Percentiles rank a stretch among this genome's conserved stretches.
phyloP scores from a whole-genome alignment of 1,140 invertebrate species.

The Chironomus tepperi region DNA sequence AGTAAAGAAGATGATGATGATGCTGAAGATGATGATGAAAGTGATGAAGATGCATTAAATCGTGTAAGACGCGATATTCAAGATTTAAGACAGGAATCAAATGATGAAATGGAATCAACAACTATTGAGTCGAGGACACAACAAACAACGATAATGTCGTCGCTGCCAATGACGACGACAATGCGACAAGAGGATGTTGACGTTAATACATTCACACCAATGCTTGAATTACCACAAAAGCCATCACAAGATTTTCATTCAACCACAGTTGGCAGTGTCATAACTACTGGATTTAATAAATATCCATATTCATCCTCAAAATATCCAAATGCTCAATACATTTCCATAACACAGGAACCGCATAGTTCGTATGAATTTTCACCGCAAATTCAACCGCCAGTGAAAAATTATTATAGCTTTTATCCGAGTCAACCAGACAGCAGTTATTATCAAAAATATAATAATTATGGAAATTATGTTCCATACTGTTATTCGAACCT shows the following conservation, averaged over 20 bases:
- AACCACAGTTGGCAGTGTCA: neutral
- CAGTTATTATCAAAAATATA: neutral
- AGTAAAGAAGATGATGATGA: neutral
- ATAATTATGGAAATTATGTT: neutral
- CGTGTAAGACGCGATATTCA: neutral
- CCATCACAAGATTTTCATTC: neutral
- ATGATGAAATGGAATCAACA: constrained; percentile 8
- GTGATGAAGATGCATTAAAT: neutral
- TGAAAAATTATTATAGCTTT: constrained; percentile 3
- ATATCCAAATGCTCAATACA: neutral
- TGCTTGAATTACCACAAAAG: neutral
- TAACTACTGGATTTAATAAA: neutral
- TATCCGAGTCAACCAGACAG: neutral
- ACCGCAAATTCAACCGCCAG: neutral
- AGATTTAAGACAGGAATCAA: neutral
- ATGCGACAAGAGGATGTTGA: neutral
- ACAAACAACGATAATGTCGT: no score
- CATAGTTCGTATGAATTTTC: neutral
- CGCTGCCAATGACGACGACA: neutral
- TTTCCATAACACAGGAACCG: neutral
- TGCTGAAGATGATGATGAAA: neutral
- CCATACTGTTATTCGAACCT: neutral
- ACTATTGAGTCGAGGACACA: neutral
- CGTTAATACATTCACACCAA: neutral
- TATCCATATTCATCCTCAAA: neutral